Evolutionary conservation across 2,113 vertebrate species (phyloP), one percentile per base, ranked within the genome.

Genomic region (Nesoenas mayeri): DNA sequence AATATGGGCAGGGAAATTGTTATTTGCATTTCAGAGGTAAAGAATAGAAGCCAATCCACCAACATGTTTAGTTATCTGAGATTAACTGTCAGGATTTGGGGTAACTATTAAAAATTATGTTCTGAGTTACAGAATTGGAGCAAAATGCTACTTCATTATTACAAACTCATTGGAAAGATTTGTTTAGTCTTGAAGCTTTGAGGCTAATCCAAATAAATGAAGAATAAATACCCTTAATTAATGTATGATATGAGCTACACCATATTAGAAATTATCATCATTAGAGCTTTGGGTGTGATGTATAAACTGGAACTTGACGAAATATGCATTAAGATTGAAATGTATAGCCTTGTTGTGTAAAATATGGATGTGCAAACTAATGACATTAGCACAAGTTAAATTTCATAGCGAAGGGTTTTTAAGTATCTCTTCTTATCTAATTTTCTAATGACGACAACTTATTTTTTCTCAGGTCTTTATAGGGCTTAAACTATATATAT

Each of bases 201-300:
- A 36, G 12, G 62, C 69, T 84, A 54, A 58, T 79, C 40, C 44
- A 42, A 4, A 47, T 44, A 44, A 44, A 44, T 47, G 31, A 12
- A 44, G 65, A 74, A 10, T 62, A n/a, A 87, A 20, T 64, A 18
- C 28, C 60, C 89, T 75, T 72, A 24, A 62, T 24, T 75, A 29
- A 28, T 15, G 21, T 54, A 47, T 36, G 31, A 21, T 5, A 20
- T 65, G 79, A 90, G 64, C 44, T 87, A 25, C 22, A 26, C 47
- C 1, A 0, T 22, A 4, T 61, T 64, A 81, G 53, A 70, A 75
- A 47, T 36, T 0, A 22, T 25, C 44, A 21, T n/a, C 8, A 1
- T 38, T 57, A 58, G 64, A 66, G 67, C 61, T 82, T 79, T 57
- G 20, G n/a, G 57, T 77, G 32, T 48, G 42, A 57, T 73, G 15